Conservation (phyloP, 1,140 invertebrate species). For the Pararge aegeria region DNA sequence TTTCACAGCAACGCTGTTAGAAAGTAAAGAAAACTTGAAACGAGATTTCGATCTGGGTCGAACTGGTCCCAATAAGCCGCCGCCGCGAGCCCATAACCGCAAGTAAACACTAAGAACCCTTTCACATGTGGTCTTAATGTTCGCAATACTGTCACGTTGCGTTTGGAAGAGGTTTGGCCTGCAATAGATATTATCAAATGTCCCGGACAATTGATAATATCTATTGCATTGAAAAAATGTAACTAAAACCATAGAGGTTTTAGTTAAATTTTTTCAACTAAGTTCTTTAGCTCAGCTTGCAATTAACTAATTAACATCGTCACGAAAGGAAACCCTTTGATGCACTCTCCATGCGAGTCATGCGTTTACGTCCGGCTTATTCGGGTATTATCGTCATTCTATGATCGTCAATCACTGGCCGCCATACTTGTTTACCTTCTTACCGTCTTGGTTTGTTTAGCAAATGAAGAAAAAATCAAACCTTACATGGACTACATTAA, state of each 20-base stretch:
- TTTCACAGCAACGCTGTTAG: conserved; percentile 41
- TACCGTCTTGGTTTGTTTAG: no score
- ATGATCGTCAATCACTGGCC: no score
- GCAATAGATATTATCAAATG: neutral
- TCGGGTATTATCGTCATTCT: no score
- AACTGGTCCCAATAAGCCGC: conserved; percentile 36
- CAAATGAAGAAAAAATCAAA: neutral
- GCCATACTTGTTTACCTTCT: no score
- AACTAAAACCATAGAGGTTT: neutral
- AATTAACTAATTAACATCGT: no score
- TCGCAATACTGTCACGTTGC: conserved; percentile 2
- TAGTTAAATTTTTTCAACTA: neutral
- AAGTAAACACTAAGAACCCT: conserved; percentile 27
- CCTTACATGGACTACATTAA: neutral
- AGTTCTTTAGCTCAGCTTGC: no score
- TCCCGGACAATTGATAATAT: neutral
- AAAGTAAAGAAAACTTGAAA: conserved; percentile 47
- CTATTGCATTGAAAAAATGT: no score
- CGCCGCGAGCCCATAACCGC: conserved; percentile 9
- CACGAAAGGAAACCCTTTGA: no score
- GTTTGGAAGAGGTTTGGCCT: neutral
- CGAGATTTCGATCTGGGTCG: conserved; percentile 41
- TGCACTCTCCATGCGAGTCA: no score
- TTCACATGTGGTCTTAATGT: conserved; percentile 20
- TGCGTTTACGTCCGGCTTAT: no score